phyloP scores from a whole-genome alignment of 2,113 vertebrate genomes.

The Merops nubicus region DNA sequence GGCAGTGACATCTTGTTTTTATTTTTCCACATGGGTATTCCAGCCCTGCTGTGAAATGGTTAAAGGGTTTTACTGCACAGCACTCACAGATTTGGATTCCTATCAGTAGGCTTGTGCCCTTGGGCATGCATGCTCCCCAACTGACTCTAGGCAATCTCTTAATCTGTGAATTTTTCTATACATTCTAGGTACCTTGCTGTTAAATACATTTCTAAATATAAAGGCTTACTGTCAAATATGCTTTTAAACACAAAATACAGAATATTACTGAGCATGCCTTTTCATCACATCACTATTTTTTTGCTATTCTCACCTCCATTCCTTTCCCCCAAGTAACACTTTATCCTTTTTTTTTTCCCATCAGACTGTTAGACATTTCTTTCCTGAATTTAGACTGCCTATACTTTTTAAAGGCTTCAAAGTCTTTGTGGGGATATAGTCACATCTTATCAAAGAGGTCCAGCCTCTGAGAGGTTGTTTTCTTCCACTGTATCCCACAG shows the following conservation, averaged over 20 bases:
- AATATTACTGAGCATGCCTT: background rate
- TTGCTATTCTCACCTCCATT: background rate
- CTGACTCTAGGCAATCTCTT: background rate
- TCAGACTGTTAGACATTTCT: background rate
- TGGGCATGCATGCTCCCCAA: background rate
- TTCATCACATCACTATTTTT: background rate
- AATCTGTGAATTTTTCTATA: background rate
- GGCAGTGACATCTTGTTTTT: background rate
- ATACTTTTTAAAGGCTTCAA: background rate
- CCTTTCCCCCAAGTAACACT: background rate
- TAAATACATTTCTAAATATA: background rate
- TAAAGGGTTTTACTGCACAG: background rate
- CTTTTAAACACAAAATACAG: background rate
- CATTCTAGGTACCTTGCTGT: background rate
- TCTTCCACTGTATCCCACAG: constrained; percentile 1
- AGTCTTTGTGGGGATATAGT: background rate
- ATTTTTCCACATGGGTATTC: background rate
- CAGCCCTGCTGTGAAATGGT: background rate
- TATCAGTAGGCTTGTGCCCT: background rate
- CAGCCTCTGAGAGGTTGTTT: constrained; percentile 38
- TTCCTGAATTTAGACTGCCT: background rate
- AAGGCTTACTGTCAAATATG: background rate
- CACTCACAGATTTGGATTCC: background rate
- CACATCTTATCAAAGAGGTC: constrained; percentile 27
- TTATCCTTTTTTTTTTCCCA: background rate